These are phyloP conservation scores for Coelogynopora nodosa DNA, from an alignment of 2,888 invertebrate genomes.

Conservation along the genomic window DNA sequence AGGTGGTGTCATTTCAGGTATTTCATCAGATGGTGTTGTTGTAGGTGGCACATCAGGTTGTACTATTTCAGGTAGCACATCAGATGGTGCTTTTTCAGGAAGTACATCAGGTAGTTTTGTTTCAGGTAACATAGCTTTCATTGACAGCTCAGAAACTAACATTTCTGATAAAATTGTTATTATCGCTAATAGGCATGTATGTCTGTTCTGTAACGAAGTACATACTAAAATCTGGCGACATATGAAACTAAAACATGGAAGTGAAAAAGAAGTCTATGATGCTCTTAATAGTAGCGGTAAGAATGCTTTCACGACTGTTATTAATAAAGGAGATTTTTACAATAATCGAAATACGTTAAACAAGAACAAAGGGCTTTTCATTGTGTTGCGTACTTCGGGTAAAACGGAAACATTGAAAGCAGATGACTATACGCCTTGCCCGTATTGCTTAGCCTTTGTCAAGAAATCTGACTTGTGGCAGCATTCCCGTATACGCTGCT, in stretches of 20 bases:
- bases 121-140: neutral
- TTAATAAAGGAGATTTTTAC: slow-evolving; percentile 13
- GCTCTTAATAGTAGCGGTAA: neutral
- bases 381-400: neutral
- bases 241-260: neutral
- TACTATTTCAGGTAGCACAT: neutral
- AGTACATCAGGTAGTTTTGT: neutral
- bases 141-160: neutral
- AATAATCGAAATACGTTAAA: neutral
- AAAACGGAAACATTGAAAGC: neutral
- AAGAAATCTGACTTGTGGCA: neutral
- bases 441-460: slow-evolving; percentile 10
- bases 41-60: neutral
- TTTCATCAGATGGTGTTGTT: neutral
- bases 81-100: neutral
- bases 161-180: neutral
- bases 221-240: neutral
- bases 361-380: neutral
- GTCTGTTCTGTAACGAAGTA: neutral
- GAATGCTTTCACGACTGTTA: neutral
- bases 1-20: neutral
- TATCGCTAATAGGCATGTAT: neutral
- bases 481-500: neutral
- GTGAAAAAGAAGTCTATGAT: neutral
- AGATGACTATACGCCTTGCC: neutral